phyloP scores from a whole-genome alignment of 2,797 vertebrate genomes.

The Naso thynnoides region DNA sequence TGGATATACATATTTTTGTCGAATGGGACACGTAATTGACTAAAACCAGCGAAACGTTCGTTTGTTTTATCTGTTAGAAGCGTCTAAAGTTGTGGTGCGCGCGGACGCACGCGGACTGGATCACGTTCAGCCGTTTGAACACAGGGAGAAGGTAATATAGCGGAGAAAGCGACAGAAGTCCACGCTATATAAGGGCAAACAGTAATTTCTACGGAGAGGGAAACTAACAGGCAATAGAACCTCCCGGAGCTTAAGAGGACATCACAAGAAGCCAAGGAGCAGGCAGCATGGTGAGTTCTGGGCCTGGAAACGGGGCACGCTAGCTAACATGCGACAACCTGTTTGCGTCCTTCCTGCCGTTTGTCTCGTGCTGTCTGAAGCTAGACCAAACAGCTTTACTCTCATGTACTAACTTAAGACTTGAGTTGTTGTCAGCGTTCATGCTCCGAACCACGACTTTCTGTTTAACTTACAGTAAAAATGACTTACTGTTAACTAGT shows the following conservation, averaged over 20 bases:
- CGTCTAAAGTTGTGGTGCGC: constrained; percentile 29
- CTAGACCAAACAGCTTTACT: not conserved
- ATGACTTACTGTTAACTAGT: not conserved
- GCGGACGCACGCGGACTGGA: constrained; percentile 11
- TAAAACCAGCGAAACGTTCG: not conserved
- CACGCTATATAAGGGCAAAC: constrained; percentile 17
- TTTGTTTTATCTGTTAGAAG: not conserved
- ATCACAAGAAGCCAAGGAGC: constrained; percentile 39
- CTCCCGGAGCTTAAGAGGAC: constrained; percentile 20
- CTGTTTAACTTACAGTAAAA: fast-evolving
- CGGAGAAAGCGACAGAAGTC: constrained; percentile 19
- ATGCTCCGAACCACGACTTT: fast-evolving
- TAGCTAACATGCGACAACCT: constrained; percentile 73
- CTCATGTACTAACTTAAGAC: not conserved
- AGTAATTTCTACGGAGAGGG: constrained; percentile 33
- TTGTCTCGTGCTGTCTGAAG: constrained; percentile 16
- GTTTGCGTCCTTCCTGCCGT: constrained; percentile 59
- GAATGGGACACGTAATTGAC: constrained; percentile 10
- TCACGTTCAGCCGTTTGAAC: constrained; percentile 27
- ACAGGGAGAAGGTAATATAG: constrained; percentile 45
- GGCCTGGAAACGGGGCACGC: constrained; percentile 61
- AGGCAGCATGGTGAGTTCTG: constrained; percentile 82
- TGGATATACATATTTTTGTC: not conserved
- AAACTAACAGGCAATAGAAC: constrained; percentile 4
- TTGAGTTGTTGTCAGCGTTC: not conserved